A percentile compares a stretch with the other conserved stretches of the same genome.
These are phyloP conservation scores for Benthosema pterotum DNA, from an alignment of 2,797 vertebrate species.

Conservation along the genomic window DNA sequence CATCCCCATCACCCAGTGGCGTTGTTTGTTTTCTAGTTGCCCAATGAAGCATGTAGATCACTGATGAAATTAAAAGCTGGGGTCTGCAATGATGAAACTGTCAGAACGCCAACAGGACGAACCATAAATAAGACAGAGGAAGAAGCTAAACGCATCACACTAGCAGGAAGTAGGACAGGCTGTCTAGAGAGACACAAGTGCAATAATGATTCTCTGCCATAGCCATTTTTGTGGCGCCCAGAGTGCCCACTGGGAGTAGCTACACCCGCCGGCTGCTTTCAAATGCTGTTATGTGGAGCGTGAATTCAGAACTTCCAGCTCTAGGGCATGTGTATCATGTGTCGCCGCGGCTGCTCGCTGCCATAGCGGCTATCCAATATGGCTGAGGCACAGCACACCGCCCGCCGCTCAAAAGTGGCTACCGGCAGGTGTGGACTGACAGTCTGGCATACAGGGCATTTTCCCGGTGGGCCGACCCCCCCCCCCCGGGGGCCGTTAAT, in stretches of 20 bases:
- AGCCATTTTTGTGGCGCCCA: conserved; percentile 7
- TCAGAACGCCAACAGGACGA: conserved; percentile 55
- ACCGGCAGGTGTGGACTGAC: too few relatives aligned
- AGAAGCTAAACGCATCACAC: conserved; percentile 40
- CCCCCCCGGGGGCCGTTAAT: too few relatives aligned
- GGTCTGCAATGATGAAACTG: conserved; percentile 67
- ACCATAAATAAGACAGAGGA: conserved; percentile 67
- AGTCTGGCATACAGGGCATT: too few relatives aligned
- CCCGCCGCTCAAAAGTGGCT: too few relatives aligned
- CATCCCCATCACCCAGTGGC: conserved; percentile 6
- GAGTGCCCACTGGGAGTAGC: neutral
- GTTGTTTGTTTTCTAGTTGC: conserved; percentile 55
- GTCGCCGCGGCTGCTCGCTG: too few relatives aligned
- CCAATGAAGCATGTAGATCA: conserved; percentile 65
- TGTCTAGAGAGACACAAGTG: conserved; percentile 40
- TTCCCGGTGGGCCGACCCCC: too few relatives aligned
- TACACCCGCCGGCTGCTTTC: neutral
- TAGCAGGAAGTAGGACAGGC: conserved; percentile 36
- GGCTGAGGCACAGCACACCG: too few relatives aligned
- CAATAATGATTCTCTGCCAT: conserved; percentile 1
- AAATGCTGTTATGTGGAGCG: conserved; percentile 35
- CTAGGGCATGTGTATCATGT: too few relatives aligned
- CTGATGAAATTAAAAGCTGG: conserved; percentile 63
- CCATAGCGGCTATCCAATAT: too few relatives aligned
- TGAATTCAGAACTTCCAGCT: conserved; percentile 13